These are phyloP conservation scores for Hirudinaria manillensis DNA, from an alignment of 2,888 invertebrate genomes.

Conservation along the genomic window DNA sequence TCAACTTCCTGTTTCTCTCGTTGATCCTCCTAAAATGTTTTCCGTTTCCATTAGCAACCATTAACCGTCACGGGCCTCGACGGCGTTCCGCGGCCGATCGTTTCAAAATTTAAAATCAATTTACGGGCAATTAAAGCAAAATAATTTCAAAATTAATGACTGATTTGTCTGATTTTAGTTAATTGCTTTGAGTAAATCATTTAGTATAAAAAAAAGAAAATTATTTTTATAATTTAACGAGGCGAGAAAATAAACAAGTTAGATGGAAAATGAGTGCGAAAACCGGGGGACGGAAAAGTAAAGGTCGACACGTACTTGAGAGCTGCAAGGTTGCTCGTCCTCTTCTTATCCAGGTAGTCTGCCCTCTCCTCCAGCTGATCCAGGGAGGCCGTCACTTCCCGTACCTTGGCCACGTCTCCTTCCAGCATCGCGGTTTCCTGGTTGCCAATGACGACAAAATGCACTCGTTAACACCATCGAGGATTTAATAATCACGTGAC, in stretches of 20 bases:
- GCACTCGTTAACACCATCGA: neutral
- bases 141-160: no score
- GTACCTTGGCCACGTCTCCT: slow-evolving; percentile 50
- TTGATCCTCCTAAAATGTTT: slow-evolving; percentile 68
- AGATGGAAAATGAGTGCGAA: no score
- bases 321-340: slow-evolving; percentile 74
- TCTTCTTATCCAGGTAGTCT: slow-evolving; percentile 76
- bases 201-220: neutral
- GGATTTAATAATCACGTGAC: no score
- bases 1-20: slow-evolving; percentile 82
- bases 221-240: no score
- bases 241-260: neutral
- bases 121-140: no score
- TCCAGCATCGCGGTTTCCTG: slow-evolving; percentile 55
- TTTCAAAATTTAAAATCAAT: no score
- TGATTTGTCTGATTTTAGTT: no score
- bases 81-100: no score
- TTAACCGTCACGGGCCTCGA: no score
- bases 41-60: no score
- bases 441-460: no score
- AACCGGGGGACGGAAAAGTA: no score
- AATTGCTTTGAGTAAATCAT: neutral
- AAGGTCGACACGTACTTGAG: slow-evolving; percentile 12
- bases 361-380: slow-evolving; percentile 85
- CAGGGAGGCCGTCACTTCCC: slow-evolving; percentile 57